Evolutionary conservation across 2,113 vertebrate species (phyloP).

Genomic region (Euleptes europaea): DNA sequence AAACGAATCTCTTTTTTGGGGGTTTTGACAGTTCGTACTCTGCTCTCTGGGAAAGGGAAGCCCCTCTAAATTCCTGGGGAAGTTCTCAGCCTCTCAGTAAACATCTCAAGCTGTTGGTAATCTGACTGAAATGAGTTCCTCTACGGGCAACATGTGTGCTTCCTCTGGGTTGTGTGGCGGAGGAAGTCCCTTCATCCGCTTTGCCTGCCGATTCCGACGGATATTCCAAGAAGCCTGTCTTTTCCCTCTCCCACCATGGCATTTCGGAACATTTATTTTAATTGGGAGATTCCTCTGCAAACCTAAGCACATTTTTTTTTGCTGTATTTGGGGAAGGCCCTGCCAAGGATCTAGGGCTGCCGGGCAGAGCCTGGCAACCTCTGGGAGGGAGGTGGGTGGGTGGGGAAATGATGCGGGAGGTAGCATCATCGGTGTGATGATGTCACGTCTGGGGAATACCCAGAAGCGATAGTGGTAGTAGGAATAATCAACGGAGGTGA

Average conservation of each 20-base stretch:
- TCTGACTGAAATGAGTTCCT: not conserved
- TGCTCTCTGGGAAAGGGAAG: not conserved
- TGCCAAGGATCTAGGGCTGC: no score
- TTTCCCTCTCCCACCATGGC: not conserved
- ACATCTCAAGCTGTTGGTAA: not conserved
- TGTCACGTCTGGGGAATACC: no score
- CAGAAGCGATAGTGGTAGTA: no score
- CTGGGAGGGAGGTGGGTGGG: no score
- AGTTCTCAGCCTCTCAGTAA: not conserved
- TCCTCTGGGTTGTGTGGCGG: rapidly evolving
- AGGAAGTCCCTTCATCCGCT: not conserved
- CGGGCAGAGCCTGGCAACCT: no score
- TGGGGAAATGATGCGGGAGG: no score
- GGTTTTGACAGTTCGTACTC: rapidly evolving
- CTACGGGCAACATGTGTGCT: not conserved
- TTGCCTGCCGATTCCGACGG: not conserved
- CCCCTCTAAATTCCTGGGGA: not conserved
- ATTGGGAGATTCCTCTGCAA: not conserved
- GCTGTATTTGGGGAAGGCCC: not conserved
- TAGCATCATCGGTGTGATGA: no score
- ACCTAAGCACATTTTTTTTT: no score
- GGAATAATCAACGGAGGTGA: no score
- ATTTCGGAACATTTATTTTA: not conserved
- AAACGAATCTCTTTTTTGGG: not conserved
- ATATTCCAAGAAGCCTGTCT: slow-evolving; percentile 28